A percentile compares a stretch with the other conserved stretches of the same genome.
These are phyloP conservation scores for Oxytorus armatus DNA, from an alignment of 2,888 invertebrate genomes.

Conservation along the genomic window DNA sequence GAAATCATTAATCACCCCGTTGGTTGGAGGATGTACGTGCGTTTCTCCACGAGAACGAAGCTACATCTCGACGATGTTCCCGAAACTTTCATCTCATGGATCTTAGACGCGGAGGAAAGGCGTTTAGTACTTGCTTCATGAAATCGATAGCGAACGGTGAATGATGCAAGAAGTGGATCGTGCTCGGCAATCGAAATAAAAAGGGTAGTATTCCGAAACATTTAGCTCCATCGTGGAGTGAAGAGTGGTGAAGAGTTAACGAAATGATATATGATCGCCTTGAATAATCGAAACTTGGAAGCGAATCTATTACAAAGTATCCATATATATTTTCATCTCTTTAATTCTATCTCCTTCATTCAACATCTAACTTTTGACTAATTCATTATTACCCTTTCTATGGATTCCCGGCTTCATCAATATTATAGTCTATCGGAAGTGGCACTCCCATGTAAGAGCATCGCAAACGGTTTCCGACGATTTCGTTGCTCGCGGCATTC, in stretches of 20 bases:
- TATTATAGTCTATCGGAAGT: too few species aligned
- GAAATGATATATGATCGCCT: too few species aligned
- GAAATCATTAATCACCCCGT: slow-evolving; percentile 66
- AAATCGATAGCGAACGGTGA: slow-evolving; percentile 69
- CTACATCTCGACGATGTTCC: slow-evolving; percentile 35
- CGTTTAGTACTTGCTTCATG: neutral
- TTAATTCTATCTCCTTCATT: too few species aligned
- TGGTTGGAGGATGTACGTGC: slow-evolving; percentile 39
- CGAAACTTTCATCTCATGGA: slow-evolving; percentile 65
- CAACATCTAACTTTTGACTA: too few species aligned
- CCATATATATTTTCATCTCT: too few species aligned
- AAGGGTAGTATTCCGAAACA: neutral
- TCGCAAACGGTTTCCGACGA: neutral
- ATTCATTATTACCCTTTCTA: too few species aligned
- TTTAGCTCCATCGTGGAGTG: neutral
- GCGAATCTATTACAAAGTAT: too few species aligned
- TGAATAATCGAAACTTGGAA: too few species aligned
- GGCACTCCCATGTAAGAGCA: neutral
- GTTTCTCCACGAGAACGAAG: slow-evolving; percentile 36
- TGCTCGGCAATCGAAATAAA: neutral
- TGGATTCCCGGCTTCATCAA: too few species aligned
- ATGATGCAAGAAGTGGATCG: slow-evolving; percentile 66
- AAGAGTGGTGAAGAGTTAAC: too few species aligned
- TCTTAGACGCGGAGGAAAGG: slow-evolving; percentile 16
- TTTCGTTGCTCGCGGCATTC: slow-evolving; percentile 7